A percentile compares a stretch with the other conserved stretches of the same genome.
phyloP scores from a whole-genome alignment of 1,140 invertebrate species.

The Drosophila rhopaloa region DNA sequence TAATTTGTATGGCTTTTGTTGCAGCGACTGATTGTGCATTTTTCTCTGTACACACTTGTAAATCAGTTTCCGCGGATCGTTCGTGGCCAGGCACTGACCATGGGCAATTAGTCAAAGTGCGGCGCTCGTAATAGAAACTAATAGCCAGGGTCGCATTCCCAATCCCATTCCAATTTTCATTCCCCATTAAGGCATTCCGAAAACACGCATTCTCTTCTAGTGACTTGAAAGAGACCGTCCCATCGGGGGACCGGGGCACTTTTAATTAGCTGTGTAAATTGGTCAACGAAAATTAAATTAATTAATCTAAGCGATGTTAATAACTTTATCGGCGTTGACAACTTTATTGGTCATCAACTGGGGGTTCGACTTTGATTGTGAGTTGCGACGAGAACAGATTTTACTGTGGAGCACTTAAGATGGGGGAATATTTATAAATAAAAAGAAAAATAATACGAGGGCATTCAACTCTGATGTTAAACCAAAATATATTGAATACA shows the following conservation, averaged over 20 bases:
- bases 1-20: slow-evolving; percentile 38
- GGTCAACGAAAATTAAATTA: slow-evolving; percentile 64
- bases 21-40: slow-evolving; percentile 29
- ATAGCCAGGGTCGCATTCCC: slow-evolving; percentile 22
- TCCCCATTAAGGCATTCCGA: slow-evolving; percentile 54
- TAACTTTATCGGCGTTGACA: slow-evolving; percentile 69
- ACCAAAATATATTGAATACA: background rate
- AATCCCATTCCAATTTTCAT: slow-evolving; percentile 5
- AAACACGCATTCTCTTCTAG: slow-evolving; percentile 45
- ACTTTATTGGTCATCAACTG: slow-evolving; percentile 46
- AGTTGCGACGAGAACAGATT: slow-evolving; percentile 16
- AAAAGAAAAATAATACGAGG: background rate
- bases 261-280: slow-evolving; percentile 57
- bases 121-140: slow-evolving; percentile 67
- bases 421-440: slow-evolving; percentile 3
- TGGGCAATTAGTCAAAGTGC: slow-evolving; percentile 61
- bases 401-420: background rate
- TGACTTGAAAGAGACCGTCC: slow-evolving; percentile 45
- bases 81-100: slow-evolving; percentile 45
- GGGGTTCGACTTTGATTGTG: slow-evolving; percentile 34
- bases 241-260: slow-evolving; percentile 9
- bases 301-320: slow-evolving; percentile 63
- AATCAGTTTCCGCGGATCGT: slow-evolving; percentile 39
- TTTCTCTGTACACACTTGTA: slow-evolving; percentile 5
- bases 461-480: background rate